Evolutionary conservation across 2,888 invertebrate genomes (phyloP).

Genomic region (Epirrhoe tristata): DNA sequence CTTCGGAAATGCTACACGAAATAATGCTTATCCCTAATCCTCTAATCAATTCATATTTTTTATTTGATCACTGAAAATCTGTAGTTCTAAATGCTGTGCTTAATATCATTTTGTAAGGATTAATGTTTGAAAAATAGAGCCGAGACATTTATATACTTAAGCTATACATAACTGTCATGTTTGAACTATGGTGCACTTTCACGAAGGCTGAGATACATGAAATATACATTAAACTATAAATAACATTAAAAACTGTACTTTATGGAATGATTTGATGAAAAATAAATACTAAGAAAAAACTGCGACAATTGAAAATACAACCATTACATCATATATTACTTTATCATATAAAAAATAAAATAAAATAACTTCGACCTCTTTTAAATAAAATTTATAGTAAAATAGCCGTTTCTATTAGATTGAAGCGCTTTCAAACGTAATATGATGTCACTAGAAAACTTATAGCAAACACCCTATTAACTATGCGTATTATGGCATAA

Average conservation of each 20-base stretch:
- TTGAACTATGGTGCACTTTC: slow-evolving; percentile 56
- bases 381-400: no score
- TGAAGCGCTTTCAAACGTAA: neutral
- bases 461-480: neutral
- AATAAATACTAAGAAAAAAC: slow-evolving; percentile 13
- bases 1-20: slow-evolving; percentile 83
- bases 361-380: no score
- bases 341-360: no score
- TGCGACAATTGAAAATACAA: no score
- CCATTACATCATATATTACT: no score
- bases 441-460: neutral
- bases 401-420: neutral
- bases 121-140: slow-evolving; percentile 31
- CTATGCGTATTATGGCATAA: neutral
- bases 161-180: slow-evolving; percentile 52
- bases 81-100: slow-evolving; percentile 37
- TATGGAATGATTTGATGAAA: slow-evolving; percentile 38
- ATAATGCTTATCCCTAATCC: slow-evolving; percentile 74
- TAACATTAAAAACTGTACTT: slow-evolving; percentile 26
- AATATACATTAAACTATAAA: slow-evolving; percentile 22
- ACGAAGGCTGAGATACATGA: slow-evolving; percentile 44
- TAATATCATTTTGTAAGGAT: slow-evolving; percentile 31
- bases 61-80: slow-evolving; percentile 71
- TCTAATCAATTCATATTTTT: slow-evolving; percentile 81
- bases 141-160: slow-evolving; percentile 48